Evolutionary conservation across 2,888 invertebrate species (phyloP).

Genomic region (Peribatodes rhomboidaria): DNA sequence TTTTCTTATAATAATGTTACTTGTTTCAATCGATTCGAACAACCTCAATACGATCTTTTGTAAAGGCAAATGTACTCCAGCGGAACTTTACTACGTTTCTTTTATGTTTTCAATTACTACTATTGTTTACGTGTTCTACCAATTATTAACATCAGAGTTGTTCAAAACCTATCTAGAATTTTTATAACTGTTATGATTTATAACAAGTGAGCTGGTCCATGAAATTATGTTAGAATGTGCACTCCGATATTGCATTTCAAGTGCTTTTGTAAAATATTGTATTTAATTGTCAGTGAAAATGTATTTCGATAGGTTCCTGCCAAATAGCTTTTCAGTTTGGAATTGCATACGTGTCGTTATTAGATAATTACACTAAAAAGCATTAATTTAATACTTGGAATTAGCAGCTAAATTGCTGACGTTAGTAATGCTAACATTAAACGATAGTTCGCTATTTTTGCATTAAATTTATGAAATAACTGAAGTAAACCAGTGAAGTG

Average conservation of each 20-base stretch:
- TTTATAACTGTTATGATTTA: conserved; percentile 53
- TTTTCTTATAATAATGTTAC: too few species aligned
- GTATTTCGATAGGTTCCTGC: conserved; percentile 28
- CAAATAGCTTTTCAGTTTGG: conserved; percentile 20
- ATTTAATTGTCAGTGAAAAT: conserved; percentile 49
- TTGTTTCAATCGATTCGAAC: too few species aligned
- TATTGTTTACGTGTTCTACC: too few species aligned
- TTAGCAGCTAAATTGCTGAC: background rate
- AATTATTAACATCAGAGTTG: too few species aligned
- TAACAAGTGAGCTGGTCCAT: conserved; percentile 63
- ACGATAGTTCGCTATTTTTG: background rate
- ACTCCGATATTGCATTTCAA: conserved; percentile 62
- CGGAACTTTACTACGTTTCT: too few species aligned
- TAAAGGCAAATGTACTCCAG: too few species aligned
- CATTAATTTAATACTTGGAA: background rate
- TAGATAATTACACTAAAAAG: background rate
- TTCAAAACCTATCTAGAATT: conserved; percentile 48
- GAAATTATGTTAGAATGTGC: conserved; percentile 71
- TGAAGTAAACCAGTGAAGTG: background rate
- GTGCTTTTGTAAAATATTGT: conserved; percentile 57
- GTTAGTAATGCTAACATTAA: background rate
- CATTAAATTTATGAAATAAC: background rate
- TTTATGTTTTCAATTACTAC: too few species aligned
- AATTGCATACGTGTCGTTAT: conserved; percentile 4
- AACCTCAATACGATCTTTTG: too few species aligned